Base-by-base conservation (phyloP, 1,140 invertebrate genomes). In the Panagrolaimus sp. region DNA sequence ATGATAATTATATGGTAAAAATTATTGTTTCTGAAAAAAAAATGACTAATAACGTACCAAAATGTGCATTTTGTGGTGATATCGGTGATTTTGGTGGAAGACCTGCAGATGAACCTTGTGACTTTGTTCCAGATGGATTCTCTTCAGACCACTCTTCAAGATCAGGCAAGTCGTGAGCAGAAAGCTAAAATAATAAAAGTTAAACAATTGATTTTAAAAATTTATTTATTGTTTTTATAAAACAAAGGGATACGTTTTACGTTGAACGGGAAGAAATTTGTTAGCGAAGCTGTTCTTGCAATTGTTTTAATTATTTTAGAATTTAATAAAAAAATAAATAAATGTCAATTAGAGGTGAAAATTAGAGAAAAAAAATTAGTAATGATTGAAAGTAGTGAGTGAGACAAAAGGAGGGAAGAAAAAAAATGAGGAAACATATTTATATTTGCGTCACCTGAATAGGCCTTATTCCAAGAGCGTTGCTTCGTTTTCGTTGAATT, bases 151-250 rank as follows among this genome's bases (percentile, higher is more conserved):
- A 44, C 38, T 71, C 70, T 23, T 71, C 70, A 14, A 71, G 66
- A 69, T 71, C 70, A 2, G 70, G 70, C 42, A 71, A 20, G 20
- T 71, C 70, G 53, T 57, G 70, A 14, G 66, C 70, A 16, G 70
- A 71, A 5, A 71, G 47, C 70, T 71, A 48, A 48, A 70, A 68
- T 11, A 27, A 38, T 4, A 38, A 38, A 38, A 4, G 31, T 38
- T 57, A 57, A 27, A 20, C 8, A 57, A 25, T 57, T 57, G n/a
- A n/a, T 57, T 25, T 11, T 9, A 5, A 4, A 27, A 27, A 20
- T 20, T 57, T 57, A 20, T 20, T 20, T n/a, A n/a, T n/a, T 20
- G 27, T 57, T 20, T 11, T 20, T 11, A 57, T 14, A 57, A 25
- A 68, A 53, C 27, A 9, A 31, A 69, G n/a, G n/a, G 43, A 20